Conservation (phyloP, 1,140 invertebrate genomes). For the Gonioctena quinquepunctata region DNA sequence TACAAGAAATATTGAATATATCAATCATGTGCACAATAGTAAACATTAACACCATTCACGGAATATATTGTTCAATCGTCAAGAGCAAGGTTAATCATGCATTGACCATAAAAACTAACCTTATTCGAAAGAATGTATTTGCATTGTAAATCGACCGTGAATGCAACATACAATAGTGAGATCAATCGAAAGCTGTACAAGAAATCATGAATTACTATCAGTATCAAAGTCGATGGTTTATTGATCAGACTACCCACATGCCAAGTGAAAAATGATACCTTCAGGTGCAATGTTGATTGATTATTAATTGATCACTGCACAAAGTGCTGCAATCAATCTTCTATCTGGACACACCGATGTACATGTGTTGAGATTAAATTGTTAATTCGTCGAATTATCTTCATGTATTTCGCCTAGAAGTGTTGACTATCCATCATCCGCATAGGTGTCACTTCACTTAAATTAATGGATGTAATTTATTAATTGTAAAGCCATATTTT, state of each 20-base stretch:
- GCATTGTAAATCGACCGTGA: neutral
- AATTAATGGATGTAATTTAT: too few species aligned
- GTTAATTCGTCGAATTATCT: neutral
- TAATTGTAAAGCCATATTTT: too few species aligned
- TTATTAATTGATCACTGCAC: neutral
- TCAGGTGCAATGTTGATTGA: neutral
- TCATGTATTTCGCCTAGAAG: too few species aligned
- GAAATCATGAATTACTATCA: neutral
- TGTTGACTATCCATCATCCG: too few species aligned
- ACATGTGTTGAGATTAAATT: neutral
- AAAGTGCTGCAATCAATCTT: neutral
- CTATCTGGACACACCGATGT: neutral
- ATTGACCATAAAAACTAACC: too few species aligned
- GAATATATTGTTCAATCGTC: too few species aligned
- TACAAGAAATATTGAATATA: too few species aligned
- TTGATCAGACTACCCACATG: neutral
- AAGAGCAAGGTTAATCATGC: too few species aligned
- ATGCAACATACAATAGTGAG: neutral
- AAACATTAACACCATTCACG: too few species aligned
- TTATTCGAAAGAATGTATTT: neutral
- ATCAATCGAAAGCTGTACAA: neutral
- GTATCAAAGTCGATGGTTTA: neutral
- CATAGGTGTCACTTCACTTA: too few species aligned
- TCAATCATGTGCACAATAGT: too few species aligned
- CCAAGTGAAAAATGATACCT: neutral